A percentile compares a stretch with the other conserved stretches of the same genome.
Conservation (phyloP, 35 echinoderm and acorn worm genomes). For the Ophiothrix spiculata region DNA sequence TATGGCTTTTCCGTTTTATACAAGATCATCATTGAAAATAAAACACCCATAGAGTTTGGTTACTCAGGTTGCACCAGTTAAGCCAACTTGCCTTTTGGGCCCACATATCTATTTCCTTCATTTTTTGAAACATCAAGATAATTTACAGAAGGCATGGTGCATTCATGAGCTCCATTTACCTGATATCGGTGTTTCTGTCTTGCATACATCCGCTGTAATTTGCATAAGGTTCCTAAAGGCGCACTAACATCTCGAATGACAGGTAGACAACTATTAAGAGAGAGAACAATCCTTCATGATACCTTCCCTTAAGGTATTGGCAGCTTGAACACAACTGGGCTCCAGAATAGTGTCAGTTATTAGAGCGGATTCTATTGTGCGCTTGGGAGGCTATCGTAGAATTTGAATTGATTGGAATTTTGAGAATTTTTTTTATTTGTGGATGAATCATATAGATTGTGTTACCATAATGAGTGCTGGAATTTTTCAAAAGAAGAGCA, state of each 20-base stretch:
- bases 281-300: neutral
- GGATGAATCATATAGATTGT: too few species aligned
- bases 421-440: too few species aligned
- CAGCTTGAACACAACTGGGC: neutral
- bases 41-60: neutral
- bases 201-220: slow-evolving; percentile 8
- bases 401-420: too few species aligned
- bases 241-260: neutral
- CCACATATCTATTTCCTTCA: neutral
- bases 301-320: neutral
- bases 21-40: neutral
- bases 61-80: neutral
- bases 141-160: slow-evolving; percentile 7
- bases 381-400: too few species aligned
- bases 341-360: neutral
- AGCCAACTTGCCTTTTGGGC: neutral
- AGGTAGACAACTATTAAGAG: neutral
- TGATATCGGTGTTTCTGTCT: neutral
- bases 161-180: slow-evolving; percentile 9
- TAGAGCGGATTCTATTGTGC: too few species aligned
- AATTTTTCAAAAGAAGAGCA: too few species aligned
- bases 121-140: neutral
- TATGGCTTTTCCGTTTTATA: too few species aligned
- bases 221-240: neutral
- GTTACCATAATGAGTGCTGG: too few species aligned